Base-by-base conservation (phyloP, 2,113 vertebrate genomes). In the Entelurus aequoreus region DNA sequence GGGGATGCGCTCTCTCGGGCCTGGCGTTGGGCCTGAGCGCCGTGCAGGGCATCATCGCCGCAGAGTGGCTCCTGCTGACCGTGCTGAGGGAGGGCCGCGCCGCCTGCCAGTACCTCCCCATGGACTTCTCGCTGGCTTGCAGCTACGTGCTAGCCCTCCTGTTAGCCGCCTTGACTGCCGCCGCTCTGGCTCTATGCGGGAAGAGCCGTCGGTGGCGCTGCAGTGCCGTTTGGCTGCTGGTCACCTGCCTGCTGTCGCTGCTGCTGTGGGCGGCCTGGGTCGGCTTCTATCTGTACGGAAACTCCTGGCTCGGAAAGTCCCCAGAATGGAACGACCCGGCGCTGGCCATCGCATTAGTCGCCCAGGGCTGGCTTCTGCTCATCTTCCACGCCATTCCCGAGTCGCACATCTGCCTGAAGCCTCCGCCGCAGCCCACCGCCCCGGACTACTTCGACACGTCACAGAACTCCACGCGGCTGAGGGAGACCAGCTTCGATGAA, bases 361-460 rank as follows among this genome's bases (percentile, higher is more conserved):
- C 94, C 74, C 95, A 94, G 69, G 96, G 94, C 19, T 98, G 96
- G 96, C 87, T 97, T 62, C 94, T 98, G 62, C 85, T 98, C 54
- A 88, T 98, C 83, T 95, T 94, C 74, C 93, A 98, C 0, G 94
- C 94, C 76, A 94, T 94, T 71, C 94, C 95, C 0, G 95, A 98
- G 87, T 87, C 96, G 52, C 94, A 98, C 78, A 86, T 91, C 76
- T 89, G 92, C 84, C 90, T 98, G 60, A 91, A 91, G 57, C 90
- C 94, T 0, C 89, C 94, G 0, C 92, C 93, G 11, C 96, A 96
- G 84, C 94, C 95, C 58, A 94, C 88, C 60, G 90, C 93, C 0
- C 95, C 95, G 9, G 96, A 98, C 84, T 98, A 98, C 90, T 98
- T 98, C 8, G 96, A 98, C 78, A 97, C 95, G 1, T 93, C 95